These are phyloP conservation scores for Paralvinella palmiformis DNA, from an alignment of 1,140 invertebrate genomes.

Conservation along the genomic window DNA sequence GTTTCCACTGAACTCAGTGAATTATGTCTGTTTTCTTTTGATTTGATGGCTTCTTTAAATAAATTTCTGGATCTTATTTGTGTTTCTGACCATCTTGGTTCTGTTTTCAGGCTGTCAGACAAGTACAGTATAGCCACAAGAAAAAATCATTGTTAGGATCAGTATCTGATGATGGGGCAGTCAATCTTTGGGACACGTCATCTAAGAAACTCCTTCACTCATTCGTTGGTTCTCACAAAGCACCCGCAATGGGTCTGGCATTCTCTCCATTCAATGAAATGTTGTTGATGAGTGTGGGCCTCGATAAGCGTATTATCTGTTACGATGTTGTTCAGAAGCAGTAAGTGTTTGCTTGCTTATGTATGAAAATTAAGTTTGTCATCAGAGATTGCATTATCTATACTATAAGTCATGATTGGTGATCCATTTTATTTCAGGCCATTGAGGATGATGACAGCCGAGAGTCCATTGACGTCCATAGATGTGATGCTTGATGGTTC, in stretches of 20 bases:
- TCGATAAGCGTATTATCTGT: slow-evolving; percentile 48
- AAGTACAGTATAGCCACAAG: slow-evolving; percentile 41
- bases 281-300: slow-evolving; percentile 47
- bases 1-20: no score
- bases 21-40: no score
- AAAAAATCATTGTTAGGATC: slow-evolving; percentile 44
- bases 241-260: slow-evolving; percentile 42
- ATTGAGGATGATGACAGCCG: slow-evolving; percentile 36
- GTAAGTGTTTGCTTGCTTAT: slow-evolving; percentile 30
- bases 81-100: background rate
- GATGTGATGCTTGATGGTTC: slow-evolving; percentile 40
- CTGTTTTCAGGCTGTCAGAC: slow-evolving; percentile 34
- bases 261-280: slow-evolving; percentile 51
- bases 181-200: slow-evolving; percentile 47
- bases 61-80: no score
- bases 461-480: slow-evolving; percentile 40
- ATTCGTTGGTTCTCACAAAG: slow-evolving; percentile 37
- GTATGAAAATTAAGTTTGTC: background rate
- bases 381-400: background rate
- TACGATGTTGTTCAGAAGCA: slow-evolving; percentile 46
- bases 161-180: slow-evolving; percentile 46
- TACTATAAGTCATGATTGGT: background rate
- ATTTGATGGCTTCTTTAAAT: no score
- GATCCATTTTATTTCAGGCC: slow-evolving; percentile 26
- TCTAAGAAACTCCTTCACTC: slow-evolving; percentile 36